Base-by-base conservation (phyloP, 2,113 vertebrate species). In the Micronycteris hirsuta region DNA sequence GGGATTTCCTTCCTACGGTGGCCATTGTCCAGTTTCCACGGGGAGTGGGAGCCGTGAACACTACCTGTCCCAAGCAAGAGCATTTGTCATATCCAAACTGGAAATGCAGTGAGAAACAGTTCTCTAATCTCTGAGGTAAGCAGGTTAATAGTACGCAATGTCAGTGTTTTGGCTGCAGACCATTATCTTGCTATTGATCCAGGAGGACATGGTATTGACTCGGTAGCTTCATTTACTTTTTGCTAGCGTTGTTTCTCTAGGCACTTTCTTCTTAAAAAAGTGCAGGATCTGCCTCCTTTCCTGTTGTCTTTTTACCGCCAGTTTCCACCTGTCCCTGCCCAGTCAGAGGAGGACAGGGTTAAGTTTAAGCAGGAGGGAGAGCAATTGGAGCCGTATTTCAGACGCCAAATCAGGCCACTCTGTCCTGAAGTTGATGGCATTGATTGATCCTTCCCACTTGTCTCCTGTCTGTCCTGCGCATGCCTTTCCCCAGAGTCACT, bases 101-200 rank as follows among this genome's bases (percentile, higher is more conserved):
- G 97, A 97, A 93, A 95, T 95, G 86, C 88, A 95, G 74, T 98
- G 96, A 65, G 77, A 2, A 96, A 96, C 95, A 78, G 22, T 96
- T 89, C 95, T 89, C 85, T 96, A 92, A 67, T 76, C 19, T 8
- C 77, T 47, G 89, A 98, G 74, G 91, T 89, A 83, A 98, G 88
- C 93, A 97, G 95, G 94, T 97, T 98, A 91, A 97, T 58, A 95
- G 97, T n/a, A 85, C 5, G 36, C 83, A 65, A 1, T 33, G 95
- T 96, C 93, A 0, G 45, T 98, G 86, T 90, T 96, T 97, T 86
- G 96, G 95, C 86, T 87, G 76, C 86, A 86, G 83, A n/a, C 83
- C 81, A 31, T 96, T 92, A 73, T 26, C 26, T 89, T 86, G 83
- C 33, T 96, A 96, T 97, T 43, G 97, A 97, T 96, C 86, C 0